Conservation (phyloP, 2,888 invertebrate genomes). For the Sipha maydis region DNA sequence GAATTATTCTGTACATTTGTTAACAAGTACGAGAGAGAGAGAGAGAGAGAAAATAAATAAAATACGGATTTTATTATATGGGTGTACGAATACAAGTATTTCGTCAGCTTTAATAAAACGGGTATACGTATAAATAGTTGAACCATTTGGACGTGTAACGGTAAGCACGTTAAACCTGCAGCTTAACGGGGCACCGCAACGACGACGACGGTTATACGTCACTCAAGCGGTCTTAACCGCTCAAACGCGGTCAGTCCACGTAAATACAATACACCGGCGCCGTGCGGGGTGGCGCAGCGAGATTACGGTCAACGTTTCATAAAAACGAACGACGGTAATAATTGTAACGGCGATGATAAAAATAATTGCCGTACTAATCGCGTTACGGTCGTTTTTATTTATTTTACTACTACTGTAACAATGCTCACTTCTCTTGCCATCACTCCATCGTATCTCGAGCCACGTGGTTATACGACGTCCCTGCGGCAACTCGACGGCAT, state of each 20-base stretch:
- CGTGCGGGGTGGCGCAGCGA: neutral
- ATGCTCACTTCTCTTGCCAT: constrained; percentile 59
- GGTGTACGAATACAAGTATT: neutral
- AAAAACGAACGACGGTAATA: neutral
- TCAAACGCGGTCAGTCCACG: neutral
- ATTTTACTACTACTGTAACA: neutral
- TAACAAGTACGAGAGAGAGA: too few species aligned
- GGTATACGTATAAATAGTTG: neutral
- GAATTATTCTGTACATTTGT: too few species aligned
- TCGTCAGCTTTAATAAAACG: neutral
- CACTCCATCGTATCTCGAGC: constrained; percentile 55
- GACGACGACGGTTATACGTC: neutral
- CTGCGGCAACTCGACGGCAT: neutral
- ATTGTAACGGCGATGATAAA: too few species aligned
- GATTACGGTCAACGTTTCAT: neutral
- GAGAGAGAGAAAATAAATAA: too few species aligned
- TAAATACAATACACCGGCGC: too few species aligned
- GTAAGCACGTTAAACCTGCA: neutral
- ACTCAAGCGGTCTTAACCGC: neutral
- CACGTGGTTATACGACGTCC: constrained; percentile 25
- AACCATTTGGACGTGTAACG: neutral
- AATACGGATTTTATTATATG: too few species aligned
- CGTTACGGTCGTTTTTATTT: too few species aligned
- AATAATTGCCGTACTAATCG: neutral
- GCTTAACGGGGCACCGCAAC: neutral